Base-by-base conservation (phyloP, 1,140 invertebrate species). In the Zaprionus lachaisei region DNA sequence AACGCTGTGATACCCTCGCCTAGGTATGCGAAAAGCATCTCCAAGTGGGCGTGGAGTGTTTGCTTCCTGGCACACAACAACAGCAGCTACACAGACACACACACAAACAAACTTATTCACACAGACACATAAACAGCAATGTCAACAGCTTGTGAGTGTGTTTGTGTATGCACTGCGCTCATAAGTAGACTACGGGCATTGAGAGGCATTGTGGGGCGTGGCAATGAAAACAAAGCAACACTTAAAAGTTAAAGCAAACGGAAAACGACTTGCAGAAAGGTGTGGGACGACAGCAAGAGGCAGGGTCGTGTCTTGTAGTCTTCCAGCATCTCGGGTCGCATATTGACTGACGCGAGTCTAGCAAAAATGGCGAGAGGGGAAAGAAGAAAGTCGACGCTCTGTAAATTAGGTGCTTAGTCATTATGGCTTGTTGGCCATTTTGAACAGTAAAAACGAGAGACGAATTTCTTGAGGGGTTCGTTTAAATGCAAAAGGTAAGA, bases 241-340 rank as follows among this genome's bases (percentile, higher is more conserved):
- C 83, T 86, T 86, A 83, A 87, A 86, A 78, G 83, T 83, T 83
- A 87, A 86, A 80, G 83, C 80, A 80, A 87, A 86, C 75, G 83
- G 67, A 90, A 81, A 77, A 47, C 63, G 38, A 44, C 65, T 66
- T 69, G 64, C 70, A 68, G 72, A 73, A 57, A 65, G 60, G 63
- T 51, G 74, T 69, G 11, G 57, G 47, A 20, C 26, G 54, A 26
- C 4, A 15, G 41, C n/a, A 55, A 24, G 5, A n/a, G 17, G 4
- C n/a, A 24, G 20, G 62, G 26, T 1, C 11, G 47, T 26, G 22
- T 26, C 2, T 4, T n/a, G 28, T 11, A 37, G 12, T 31, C 17
- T 49, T 66, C 56, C 7, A 28, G 22, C 34, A 38, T 61, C 60
- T 76, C 34, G 61, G 61, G 61, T 57, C 11, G n/a, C 34, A 63